Base-by-base conservation (phyloP, 2,888 invertebrate genomes). In the Micoletzkya japonica region DNA sequence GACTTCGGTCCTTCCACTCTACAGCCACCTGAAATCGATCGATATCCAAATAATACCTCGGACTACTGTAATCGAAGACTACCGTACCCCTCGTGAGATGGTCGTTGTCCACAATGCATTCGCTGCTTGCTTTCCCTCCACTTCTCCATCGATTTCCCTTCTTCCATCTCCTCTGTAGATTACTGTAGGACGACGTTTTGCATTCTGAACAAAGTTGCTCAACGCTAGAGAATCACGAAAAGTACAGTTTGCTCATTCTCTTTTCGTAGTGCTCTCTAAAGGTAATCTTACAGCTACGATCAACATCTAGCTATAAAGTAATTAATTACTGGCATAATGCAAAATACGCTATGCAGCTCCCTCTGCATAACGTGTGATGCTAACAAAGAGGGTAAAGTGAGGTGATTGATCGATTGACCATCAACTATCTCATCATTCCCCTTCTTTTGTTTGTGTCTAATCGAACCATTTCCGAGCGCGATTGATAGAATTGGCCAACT, bases 21-120 rank as follows among this genome's bases (percentile, higher is more conserved):
- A 34, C 34, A 14, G 64, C 64, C 7, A 64, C 64, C 64, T 64
- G 52, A 7, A 64, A 64, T 20, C 34, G 58, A 24, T 32, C 10
- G 10, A 34, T 32, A 30, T 34, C 30, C 39, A 17, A 17, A 39
- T 10, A 39, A 39, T 39, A 10, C 39, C 17, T 39, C 39, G 24
- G 7, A 52, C 24, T n/a, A 52, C 24, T 52, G 24, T 52, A 6
- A 52, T 32, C 17, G 30, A 20, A 6, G 14, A 24, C 61, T 76
- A 74, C 28, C 75, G 74, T 3, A 76, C 78, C 52, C 78, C 78
- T 52, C 76, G 30, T 34, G 71, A 68, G 20, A 78, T 77, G 30
- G 78, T 74, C 28, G 75, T 76, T 24, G 76, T 72, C 78, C 78
- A 78, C 17, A 78, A 58, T 20, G 74, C 44, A 61, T 77, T 76